A percentile compares a stretch with the other conserved stretches of the same genome.
phyloP scores from a whole-genome alignment of 2,797 vertebrate species.

The Pteropus rufus region DNA sequence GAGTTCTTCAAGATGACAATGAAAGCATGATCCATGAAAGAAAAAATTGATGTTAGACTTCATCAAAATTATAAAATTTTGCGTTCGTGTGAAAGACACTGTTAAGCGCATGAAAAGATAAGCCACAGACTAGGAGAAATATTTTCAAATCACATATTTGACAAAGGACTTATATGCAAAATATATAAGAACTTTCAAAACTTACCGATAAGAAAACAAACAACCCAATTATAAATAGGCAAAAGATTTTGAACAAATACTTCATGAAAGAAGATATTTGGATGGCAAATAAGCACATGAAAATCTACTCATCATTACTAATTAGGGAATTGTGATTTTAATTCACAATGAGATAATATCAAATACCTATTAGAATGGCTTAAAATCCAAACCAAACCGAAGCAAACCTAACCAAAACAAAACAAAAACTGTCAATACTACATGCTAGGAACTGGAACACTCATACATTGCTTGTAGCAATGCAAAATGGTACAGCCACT shows the following conservation, averaged over 20 bases:
- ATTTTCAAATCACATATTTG: not conserved
- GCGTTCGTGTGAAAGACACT: not conserved
- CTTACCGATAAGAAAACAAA: not conserved
- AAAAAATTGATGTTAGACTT: not conserved
- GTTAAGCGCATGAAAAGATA: not conserved
- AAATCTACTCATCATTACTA: not conserved
- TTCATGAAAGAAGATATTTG: not conserved
- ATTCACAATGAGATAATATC: not conserved
- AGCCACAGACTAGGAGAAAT: not conserved
- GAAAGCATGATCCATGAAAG: not conserved
- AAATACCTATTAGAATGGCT: not conserved
- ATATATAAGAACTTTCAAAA: constrained; percentile 19
- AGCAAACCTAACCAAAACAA: not conserved
- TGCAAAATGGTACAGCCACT: not conserved
- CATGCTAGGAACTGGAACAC: not conserved
- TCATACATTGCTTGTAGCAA: not conserved
- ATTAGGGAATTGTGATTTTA: not conserved
- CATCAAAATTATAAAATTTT: not conserved
- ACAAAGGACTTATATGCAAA: not conserved
- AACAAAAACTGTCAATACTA: not conserved
- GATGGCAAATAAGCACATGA: not conserved
- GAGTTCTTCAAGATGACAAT: not conserved
- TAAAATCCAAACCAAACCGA: not conserved
- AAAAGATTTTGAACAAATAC: not conserved
- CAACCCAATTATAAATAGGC: not conserved